Base-by-base conservation (phyloP, 2,888 invertebrate genomes). In the Lamellibrachia columna region DNA sequence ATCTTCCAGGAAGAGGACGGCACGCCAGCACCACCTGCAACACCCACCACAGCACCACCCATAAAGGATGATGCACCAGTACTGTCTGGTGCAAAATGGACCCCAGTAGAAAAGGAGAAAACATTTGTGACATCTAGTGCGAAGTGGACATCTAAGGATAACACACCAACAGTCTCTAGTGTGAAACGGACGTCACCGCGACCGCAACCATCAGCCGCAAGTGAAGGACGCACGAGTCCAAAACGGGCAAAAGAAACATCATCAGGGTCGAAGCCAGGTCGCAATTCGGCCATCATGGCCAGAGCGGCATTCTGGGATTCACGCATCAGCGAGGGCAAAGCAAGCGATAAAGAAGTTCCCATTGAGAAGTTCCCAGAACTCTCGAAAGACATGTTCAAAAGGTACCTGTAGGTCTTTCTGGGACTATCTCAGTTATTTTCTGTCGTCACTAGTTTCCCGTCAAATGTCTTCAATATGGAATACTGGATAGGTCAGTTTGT, bases 231-330 rank as follows among this genome's bases (percentile, higher is more conserved):
- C 55, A 55, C 55, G 22, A 75, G 75, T 75, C 75, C 75, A 75
- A 75, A 75, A 75, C 75, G 75, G 75, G 22, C 75, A 75, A 75
- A 75, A 75, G 75, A 75, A 15, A 75, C 75, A 75, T 75, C 75
- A 6, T 75, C 75, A 75, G 90, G 92, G 15, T 75, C 90, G 9
- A 40, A 40, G 60, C 28, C 92, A 4, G 52, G 52, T n/a, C 22
- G 93, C 52, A 92, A 52, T 28, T 92, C 93, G 3, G 90, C 93
- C n/a, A 93, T 93, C 11, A 92, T 93, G 91, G 93, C 93, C 52
- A 75, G 93, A 1, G 93, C 93, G 75, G 93, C 93, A 52, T 93
- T 93, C 93, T 93, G 93, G 93, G 93, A 93, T 52, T 91, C 28
- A 8, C 52, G 93, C 90, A 92, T 93, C 55, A 52, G 75, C 15